Evolutionary conservation across 2,113 vertebrate genomes (phyloP).

Genomic region (Dasyprocta punctata): DNA sequence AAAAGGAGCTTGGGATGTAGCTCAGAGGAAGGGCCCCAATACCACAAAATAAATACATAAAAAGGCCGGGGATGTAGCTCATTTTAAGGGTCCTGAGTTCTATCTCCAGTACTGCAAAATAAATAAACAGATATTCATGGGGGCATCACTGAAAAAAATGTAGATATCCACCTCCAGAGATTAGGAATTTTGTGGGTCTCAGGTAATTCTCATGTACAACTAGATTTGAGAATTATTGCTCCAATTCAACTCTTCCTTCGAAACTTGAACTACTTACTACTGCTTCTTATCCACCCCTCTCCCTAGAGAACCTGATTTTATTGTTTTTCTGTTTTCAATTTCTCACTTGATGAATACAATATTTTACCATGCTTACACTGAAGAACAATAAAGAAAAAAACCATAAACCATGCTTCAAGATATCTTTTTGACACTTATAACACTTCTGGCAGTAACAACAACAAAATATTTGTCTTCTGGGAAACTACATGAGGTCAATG

Average conservation of each 20-base stretch:
- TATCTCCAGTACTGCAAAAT: neutral
- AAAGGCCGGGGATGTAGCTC: neutral
- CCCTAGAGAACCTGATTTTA: neutral
- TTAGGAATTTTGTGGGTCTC: neutral
- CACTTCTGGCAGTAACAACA: neutral
- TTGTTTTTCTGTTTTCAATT: slow-evolving; percentile 35
- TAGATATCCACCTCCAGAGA: neutral
- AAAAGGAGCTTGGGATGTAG: neutral
- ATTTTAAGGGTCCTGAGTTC: neutral
- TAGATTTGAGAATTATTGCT: neutral
- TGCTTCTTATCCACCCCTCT: neutral
- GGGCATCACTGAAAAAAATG: neutral
- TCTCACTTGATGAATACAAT: neutral
- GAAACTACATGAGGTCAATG: neutral
- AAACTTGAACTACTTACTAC: neutral
- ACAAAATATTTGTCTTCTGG: neutral
- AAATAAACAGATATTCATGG: neutral
- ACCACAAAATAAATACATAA: neutral
- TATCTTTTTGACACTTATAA: neutral
- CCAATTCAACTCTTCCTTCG: neutral
- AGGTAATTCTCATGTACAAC: neutral
- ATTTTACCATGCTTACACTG: slow-evolving; percentile 10
- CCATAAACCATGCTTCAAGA: neutral
- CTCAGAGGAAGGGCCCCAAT: neutral
- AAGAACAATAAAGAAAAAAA: slow-evolving; percentile 19